Conservation (phyloP, 2,113 vertebrate species). For the Oncorhynchus gorbuscha region DNA sequence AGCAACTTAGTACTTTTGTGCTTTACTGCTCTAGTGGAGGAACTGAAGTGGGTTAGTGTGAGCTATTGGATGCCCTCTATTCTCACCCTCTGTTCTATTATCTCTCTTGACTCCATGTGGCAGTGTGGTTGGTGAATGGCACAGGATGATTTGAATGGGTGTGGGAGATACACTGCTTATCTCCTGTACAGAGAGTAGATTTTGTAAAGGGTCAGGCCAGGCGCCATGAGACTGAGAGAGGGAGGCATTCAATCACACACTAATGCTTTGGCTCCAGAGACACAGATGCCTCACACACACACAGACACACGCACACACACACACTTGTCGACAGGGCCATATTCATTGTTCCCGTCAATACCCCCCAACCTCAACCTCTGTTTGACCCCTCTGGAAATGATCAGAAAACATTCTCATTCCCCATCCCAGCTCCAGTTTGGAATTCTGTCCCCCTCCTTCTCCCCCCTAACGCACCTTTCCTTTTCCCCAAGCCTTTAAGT, state of each 20-base stretch:
- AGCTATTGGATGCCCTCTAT: no score
- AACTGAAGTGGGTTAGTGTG: not conserved
- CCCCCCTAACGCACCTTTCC: not conserved
- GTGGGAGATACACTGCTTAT: not conserved
- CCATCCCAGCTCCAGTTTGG: not conserved
- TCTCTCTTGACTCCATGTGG: no score
- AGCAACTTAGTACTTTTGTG: no score
- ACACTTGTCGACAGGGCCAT: not conserved
- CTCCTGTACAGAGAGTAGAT: not conserved
- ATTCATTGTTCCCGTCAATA: not conserved
- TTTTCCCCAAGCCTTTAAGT: not conserved
- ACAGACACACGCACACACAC: not conserved
- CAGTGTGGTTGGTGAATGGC: not conserved
- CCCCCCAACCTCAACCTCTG: not conserved
- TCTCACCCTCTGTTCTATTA: no score
- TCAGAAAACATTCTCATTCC: not conserved
- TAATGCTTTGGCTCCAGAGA: not conserved
- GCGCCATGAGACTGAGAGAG: not conserved
- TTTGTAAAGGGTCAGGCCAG: not conserved
- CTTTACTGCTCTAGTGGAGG: no score
- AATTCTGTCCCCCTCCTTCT: conserved; percentile 3
- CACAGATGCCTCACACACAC: not conserved
- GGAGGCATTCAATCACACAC: no score
- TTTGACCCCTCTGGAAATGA: not conserved
- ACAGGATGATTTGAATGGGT: not conserved